These are phyloP conservation scores for Corapipo altera DNA, from an alignment of 2,113 vertebrate genomes.

Conservation along the genomic window DNA sequence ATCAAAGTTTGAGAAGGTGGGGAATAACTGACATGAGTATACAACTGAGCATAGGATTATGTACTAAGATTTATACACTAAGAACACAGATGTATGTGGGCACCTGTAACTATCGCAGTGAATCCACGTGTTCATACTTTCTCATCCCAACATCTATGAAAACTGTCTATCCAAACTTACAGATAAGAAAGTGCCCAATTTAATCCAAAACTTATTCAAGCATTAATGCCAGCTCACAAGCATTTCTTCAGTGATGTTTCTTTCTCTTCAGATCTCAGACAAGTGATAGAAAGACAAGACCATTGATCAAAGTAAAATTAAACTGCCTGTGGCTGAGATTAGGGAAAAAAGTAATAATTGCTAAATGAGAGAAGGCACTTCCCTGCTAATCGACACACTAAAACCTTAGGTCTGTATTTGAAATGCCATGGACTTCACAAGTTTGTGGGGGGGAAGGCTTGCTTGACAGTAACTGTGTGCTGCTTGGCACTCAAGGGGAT, in stretches of 20 bases:
- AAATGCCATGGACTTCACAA: neutral
- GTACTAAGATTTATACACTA: neutral
- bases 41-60: neutral
- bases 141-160: neutral
- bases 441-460: neutral
- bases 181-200: neutral
- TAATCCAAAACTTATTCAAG: slow-evolving; percentile 20
- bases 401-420: neutral
- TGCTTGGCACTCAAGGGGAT: slow-evolving; percentile 7
- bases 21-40: neutral
- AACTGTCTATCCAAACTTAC: neutral
- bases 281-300: slow-evolving; percentile 38
- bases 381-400: neutral
- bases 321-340: slow-evolving; percentile 13
- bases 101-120: neutral
- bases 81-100: neutral
- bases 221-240: slow-evolving; percentile 12
- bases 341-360: slow-evolving; percentile 23
- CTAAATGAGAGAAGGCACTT: slow-evolving; percentile 6
- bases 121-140: neutral
- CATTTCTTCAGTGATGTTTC: slow-evolving; percentile 8
- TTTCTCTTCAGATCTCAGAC: slow-evolving; percentile 11
- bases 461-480: neutral
- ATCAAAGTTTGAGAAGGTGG: neutral
- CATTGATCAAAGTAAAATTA: slow-evolving; percentile 50